phyloP scores from a whole-genome alignment of 2,888 invertebrate species.

The Zelleria hepariella region DNA sequence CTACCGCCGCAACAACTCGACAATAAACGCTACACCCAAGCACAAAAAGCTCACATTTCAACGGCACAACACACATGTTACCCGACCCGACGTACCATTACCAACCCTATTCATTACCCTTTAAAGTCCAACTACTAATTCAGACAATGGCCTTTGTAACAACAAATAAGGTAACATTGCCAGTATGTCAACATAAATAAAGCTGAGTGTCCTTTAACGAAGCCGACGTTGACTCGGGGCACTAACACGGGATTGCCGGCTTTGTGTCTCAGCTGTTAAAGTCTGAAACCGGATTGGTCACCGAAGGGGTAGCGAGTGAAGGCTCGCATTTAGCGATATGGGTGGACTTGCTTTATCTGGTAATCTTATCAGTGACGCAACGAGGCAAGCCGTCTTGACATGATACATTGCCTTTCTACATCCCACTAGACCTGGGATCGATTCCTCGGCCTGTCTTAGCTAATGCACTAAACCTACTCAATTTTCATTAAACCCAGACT shows the following conservation, averaged over 20 bases:
- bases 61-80: conserved; percentile 24
- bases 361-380: conserved; percentile 65
- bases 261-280: conserved; percentile 33
- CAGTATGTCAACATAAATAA: conserved; percentile 69
- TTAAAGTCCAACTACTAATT: conserved; percentile 32
- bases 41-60: conserved; percentile 42
- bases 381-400: conserved; percentile 54
- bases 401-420: conserved; percentile 49
- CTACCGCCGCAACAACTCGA: conserved; percentile 26
- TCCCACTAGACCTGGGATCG: background rate
- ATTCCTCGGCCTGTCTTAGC: background rate
- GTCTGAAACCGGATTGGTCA: conserved; percentile 26
- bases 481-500: background rate
- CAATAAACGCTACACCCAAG: conserved; percentile 34
- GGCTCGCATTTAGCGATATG: conserved; percentile 64
- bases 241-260: conserved; percentile 50
- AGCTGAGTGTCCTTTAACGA: conserved; percentile 71
- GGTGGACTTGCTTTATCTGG: conserved; percentile 71
- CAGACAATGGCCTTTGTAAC: conserved; percentile 31
- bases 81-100: conserved; percentile 22
- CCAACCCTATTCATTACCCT: conserved; percentile 39
- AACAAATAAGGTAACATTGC: conserved; percentile 64
- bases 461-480: background rate
- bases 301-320: conserved; percentile 55
- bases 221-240: conserved; percentile 63